Evolutionary conservation across 2,113 vertebrate genomes (phyloP).

Genomic region (Aviceda subcristata): DNA sequence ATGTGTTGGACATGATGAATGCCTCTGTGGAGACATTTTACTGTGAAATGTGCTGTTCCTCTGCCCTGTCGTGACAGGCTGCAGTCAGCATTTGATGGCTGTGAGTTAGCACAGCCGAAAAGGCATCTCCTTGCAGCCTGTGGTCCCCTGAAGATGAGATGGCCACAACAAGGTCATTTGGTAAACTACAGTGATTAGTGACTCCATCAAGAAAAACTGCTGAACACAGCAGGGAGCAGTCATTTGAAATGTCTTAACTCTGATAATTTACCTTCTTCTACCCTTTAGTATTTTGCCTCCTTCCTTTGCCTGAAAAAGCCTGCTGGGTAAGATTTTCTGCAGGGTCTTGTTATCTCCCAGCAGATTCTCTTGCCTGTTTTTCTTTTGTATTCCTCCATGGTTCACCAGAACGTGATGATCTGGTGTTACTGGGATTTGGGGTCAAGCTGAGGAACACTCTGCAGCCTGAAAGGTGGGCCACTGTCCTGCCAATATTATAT

Average conservation of each 20-base stretch:
- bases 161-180: constrained; percentile 38
- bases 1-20: not conserved
- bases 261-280: constrained; percentile 36
- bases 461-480: not conserved
- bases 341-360: not conserved
- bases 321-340: not conserved
- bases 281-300: not conserved
- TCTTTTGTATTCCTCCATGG: not conserved
- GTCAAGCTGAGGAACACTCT: not conserved
- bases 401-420: not conserved
- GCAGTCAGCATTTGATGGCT: not conserved
- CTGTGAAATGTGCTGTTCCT: not conserved
- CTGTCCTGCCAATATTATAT: not conserved
- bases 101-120: not conserved
- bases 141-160: constrained; percentile 22
- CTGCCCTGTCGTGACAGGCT: not conserved
- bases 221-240: constrained; percentile 52
- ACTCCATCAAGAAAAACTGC: constrained; percentile 50
- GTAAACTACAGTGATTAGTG: constrained; percentile 60
- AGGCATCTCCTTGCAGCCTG: not conserved
- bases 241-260: constrained; percentile 53
- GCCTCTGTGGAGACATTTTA: not conserved
- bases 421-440: not conserved
- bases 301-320: not conserved
- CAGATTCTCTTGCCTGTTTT: not conserved